A percentile compares a stretch with the other conserved stretches of the same genome.
phyloP scores from a whole-genome alignment of 2,888 invertebrate genomes.

The Oscheius myriophilus region DNA sequence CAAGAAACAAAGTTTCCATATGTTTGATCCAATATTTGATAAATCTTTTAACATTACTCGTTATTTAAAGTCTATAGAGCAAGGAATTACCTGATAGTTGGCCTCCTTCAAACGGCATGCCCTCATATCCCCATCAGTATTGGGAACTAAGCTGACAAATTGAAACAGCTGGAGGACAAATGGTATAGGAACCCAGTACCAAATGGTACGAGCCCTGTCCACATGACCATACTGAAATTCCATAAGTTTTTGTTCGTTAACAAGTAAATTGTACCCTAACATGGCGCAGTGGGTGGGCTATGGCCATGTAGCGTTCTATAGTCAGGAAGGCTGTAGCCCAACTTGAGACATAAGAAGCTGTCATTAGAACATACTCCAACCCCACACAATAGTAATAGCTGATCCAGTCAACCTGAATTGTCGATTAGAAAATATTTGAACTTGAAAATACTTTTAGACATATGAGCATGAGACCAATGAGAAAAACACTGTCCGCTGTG shows the following conservation, averaged over 20 bases:
- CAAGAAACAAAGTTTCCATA: too few relatives aligned
- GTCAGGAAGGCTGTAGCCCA: slow-evolving; percentile 70
- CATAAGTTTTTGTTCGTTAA: neutral
- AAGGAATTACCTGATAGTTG: slow-evolving; percentile 48
- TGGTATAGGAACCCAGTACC: slow-evolving; percentile 68
- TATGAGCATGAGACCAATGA: slow-evolving; percentile 61
- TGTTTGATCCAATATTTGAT: too few relatives aligned
- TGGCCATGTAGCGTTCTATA: slow-evolving; percentile 68
- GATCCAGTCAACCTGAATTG: slow-evolving; percentile 58
- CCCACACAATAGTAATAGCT: slow-evolving; percentile 63
- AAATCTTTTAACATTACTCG: too few relatives aligned
- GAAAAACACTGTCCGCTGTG: slow-evolving; percentile 63
- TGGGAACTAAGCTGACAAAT: slow-evolving; percentile 58
- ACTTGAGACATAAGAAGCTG: slow-evolving; percentile 64
- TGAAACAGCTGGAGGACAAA: slow-evolving; percentile 67
- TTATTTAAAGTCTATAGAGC: too few relatives aligned
- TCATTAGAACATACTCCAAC: slow-evolving; percentile 67
- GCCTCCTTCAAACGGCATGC: slow-evolving; percentile 49
- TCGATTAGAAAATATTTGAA: neutral
- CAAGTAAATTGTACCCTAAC: slow-evolving; percentile 51
- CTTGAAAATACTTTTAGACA: slow-evolving; percentile 51
- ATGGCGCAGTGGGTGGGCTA: slow-evolving; percentile 66
- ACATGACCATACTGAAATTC: slow-evolving; percentile 60
- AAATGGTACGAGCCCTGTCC: slow-evolving; percentile 54
- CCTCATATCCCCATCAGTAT: slow-evolving; percentile 33